A percentile compares a stretch with the other conserved stretches of the same genome.
phyloP scores from a whole-genome alignment of 2,888 invertebrate species.

The Dyspetes luteomarginatus region DNA sequence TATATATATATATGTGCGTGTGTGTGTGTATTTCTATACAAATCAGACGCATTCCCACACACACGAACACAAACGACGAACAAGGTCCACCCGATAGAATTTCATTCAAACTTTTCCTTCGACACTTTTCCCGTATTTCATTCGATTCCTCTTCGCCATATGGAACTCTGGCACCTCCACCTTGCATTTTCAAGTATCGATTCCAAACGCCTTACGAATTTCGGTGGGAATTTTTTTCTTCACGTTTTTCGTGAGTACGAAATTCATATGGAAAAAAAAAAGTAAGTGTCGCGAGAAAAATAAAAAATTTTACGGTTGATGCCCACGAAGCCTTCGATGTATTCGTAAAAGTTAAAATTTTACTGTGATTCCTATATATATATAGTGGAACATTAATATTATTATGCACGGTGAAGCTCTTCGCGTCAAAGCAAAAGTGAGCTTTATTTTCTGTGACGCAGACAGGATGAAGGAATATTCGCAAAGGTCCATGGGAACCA shows the following conservation, averaged over 20 bases:
- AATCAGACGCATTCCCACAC: slow-evolving; percentile 18
- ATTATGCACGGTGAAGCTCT: slow-evolving; percentile 64
- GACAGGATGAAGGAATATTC: slow-evolving; percentile 1
- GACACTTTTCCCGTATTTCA: slow-evolving; percentile 55
- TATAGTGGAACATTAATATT: slow-evolving; percentile 67
- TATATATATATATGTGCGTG: background rate
- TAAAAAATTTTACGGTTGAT: slow-evolving; percentile 29
- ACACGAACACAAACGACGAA: slow-evolving; percentile 58
- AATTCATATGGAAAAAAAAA: slow-evolving; percentile 12
- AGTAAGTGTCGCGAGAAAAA: slow-evolving; percentile 12
- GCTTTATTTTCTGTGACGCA: slow-evolving; percentile 4
- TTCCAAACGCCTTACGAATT: background rate
- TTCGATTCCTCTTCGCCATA: slow-evolving; percentile 38
- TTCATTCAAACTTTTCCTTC: slow-evolving; percentile 78
- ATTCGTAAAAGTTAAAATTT: slow-evolving; percentile 3
- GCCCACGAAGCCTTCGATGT: background rate
- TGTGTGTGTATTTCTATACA: too few species aligned
- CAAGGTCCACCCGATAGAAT: slow-evolving; percentile 79
- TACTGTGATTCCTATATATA: slow-evolving; percentile 17
- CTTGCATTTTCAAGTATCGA: slow-evolving; percentile 19
- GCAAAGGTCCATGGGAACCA: slow-evolving; percentile 16
- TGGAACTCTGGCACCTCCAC: background rate
- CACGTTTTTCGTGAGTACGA: slow-evolving; percentile 26
- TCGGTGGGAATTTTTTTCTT: slow-evolving; percentile 2
- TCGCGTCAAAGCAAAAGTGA: slow-evolving; percentile 54